Evolutionary conservation across 2,113 vertebrate species (phyloP).

Genomic region (Fulica atra): DNA sequence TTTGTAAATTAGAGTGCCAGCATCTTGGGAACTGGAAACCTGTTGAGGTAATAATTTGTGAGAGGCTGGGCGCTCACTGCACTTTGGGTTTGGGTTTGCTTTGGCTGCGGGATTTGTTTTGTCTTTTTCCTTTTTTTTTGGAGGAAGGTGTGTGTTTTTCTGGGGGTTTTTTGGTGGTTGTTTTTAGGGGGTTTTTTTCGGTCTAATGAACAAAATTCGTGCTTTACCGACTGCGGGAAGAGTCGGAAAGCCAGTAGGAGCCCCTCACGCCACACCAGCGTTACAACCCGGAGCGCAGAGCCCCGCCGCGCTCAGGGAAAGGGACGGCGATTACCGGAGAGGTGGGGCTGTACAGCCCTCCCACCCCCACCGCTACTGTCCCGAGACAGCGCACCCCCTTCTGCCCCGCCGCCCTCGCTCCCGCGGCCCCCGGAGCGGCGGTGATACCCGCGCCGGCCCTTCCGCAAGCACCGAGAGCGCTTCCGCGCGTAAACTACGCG

Average conservation of each 20-base stretch:
- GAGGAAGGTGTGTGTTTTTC: no score
- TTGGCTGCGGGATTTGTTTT: background rate
- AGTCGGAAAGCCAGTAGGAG: background rate
- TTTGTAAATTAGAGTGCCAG: background rate
- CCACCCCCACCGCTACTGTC: no score
- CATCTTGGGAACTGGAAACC: background rate
- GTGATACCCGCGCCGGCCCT: background rate
- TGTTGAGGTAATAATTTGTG: background rate
- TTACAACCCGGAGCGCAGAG: background rate
- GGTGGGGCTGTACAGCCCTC: background rate
- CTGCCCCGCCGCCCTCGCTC: background rate
- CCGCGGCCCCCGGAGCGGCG: background rate
- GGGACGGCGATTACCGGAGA: rapidly evolving
- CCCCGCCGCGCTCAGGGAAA: background rate
- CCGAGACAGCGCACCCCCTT: no score
- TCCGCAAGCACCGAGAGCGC: background rate
- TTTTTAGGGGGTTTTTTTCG: no score
- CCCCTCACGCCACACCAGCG: rapidly evolving
- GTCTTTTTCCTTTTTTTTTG: no score
- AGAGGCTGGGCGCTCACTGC: background rate
- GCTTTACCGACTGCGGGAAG: background rate
- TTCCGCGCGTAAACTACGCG: background rate
- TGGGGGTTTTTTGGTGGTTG: no score
- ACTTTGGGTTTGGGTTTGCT: background rate
- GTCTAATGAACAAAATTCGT: background rate